phyloP scores from a whole-genome alignment of 2,113 vertebrate genomes.

The Smithornis capensis region DNA sequence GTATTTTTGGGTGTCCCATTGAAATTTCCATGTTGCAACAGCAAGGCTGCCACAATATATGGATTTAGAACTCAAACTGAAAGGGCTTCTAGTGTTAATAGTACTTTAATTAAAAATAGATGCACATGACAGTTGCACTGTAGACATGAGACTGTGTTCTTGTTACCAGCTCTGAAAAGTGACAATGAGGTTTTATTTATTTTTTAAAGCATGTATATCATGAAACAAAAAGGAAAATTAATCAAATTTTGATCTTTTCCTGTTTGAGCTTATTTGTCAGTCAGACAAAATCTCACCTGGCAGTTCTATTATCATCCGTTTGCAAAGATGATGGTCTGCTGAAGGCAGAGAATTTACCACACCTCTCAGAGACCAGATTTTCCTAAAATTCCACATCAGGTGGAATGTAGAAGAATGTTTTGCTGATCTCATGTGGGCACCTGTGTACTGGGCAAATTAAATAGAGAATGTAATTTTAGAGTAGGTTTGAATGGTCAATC shows the following conservation, averaged over 20 bases:
- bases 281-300: not conserved
- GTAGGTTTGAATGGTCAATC: not conserved
- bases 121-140: too few relatives aligned
- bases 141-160: not conserved
- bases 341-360: not conserved
- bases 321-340: not conserved
- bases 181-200: not conserved
- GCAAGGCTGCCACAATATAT: not conserved
- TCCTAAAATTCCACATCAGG: not conserved
- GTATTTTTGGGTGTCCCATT: not conserved
- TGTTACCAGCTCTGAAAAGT: not conserved
- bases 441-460: not conserved
- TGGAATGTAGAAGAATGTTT: not conserved
- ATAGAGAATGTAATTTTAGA: not conserved
- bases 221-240: not conserved
- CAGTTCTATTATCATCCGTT: not conserved
- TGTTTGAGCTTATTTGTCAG: not conserved
- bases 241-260: not conserved
- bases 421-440: not conserved
- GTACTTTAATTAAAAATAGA: not conserved
- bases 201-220: not conserved
- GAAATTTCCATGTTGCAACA: not conserved
- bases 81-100: not conserved
- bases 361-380: not conserved
- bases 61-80: not conserved